Evolutionary conservation across 2,888 invertebrate genomes (phyloP).

Genomic region (Timandra comae): DNA sequence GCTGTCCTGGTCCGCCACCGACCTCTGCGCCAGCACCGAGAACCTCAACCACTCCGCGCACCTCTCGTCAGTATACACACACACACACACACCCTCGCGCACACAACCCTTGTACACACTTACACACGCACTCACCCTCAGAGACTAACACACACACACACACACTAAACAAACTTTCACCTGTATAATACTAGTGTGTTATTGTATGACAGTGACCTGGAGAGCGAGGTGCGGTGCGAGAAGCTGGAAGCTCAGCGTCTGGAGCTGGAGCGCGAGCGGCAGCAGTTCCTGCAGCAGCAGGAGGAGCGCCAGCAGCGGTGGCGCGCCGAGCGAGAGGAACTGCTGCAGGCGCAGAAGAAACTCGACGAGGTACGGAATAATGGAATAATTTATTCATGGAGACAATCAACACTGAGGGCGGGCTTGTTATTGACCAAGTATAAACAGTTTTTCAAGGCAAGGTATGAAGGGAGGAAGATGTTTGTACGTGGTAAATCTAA

Average conservation of each 20-base stretch:
- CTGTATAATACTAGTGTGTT: too few species aligned
- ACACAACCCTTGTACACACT: background rate
- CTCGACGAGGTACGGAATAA: slow-evolving; percentile 79
- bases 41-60: slow-evolving; percentile 74
- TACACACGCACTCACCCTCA: too few species aligned
- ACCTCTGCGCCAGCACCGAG: slow-evolving; percentile 84
- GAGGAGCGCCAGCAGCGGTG: slow-evolving; percentile 64
- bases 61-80: slow-evolving; percentile 47
- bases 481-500: too few species aligned
- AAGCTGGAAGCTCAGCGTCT: slow-evolving; percentile 80
- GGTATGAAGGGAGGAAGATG: too few species aligned
- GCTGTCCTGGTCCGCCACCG: slow-evolving; percentile 88
- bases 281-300: slow-evolving; percentile 78
- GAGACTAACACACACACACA: too few species aligned
- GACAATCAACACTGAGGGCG: too few species aligned
- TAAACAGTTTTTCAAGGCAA: too few species aligned
- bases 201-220: slow-evolving; percentile 65
- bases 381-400: too few species aligned
- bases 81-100: background rate
- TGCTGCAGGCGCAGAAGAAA: slow-evolving; percentile 83
- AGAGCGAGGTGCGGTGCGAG: slow-evolving; percentile 74
- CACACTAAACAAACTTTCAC: too few species aligned
- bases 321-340: slow-evolving; percentile 75
- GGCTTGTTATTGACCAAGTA: too few species aligned
- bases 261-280: slow-evolving; percentile 76